Conservation (phyloP, 2,888 invertebrate genomes). For the Zaprionus bogoriensis region DNA sequence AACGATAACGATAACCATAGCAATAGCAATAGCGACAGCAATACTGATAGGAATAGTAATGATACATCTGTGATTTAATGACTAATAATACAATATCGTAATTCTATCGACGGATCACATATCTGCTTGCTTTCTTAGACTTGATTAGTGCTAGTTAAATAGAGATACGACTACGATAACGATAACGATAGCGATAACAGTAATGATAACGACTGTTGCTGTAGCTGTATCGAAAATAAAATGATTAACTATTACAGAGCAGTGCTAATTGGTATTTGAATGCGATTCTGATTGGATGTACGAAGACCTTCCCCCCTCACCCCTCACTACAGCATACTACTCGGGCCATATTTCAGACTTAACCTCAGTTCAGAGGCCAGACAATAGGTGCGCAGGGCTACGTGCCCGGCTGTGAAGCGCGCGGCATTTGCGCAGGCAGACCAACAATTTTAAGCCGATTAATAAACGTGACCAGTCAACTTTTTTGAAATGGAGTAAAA, state of each 20-base stretch:
- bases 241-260: too few relatives aligned
- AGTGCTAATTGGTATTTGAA: slow-evolving; percentile 50
- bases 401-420: slow-evolving; percentile 47
- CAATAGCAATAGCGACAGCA: slow-evolving; percentile 12
- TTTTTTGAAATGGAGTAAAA: slow-evolving; percentile 33
- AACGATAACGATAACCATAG: slow-evolving; percentile 27
- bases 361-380: slow-evolving; percentile 12
- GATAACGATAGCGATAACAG: neutral
- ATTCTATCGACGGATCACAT: slow-evolving; percentile 60
- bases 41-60: slow-evolving; percentile 44
- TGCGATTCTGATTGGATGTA: neutral
- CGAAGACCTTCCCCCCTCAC: neutral
- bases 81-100: slow-evolving; percentile 53
- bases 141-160: slow-evolving; percentile 25
- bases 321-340: too few relatives aligned
- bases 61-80: slow-evolving; percentile 82
- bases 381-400: slow-evolving; percentile 55
- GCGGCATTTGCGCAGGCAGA: slow-evolving; percentile 52
- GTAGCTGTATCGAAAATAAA: too few relatives aligned
- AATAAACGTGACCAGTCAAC: slow-evolving; percentile 67
- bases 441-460: slow-evolving; percentile 65
- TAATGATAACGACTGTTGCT: too few relatives aligned
- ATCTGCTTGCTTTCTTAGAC: slow-evolving; percentile 39
- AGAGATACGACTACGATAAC: neutral
- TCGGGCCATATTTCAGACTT: slow-evolving; percentile 54